Conservation (phyloP, 2,113 vertebrate species). For the Catharus minimus region DNA sequence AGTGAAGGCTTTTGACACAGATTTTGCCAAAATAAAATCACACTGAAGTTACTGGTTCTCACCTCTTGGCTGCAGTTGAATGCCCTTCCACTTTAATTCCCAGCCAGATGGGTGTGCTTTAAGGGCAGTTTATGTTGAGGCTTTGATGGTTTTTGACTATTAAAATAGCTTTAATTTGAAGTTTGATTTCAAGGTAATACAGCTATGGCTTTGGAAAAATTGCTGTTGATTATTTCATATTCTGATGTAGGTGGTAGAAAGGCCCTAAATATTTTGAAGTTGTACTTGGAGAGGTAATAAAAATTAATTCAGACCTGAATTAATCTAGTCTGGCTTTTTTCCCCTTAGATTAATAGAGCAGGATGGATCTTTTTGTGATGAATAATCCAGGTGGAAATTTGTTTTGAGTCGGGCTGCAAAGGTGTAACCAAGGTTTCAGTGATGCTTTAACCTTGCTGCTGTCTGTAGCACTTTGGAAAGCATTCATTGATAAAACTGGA, state of each 20-base stretch:
- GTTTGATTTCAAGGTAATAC: background rate
- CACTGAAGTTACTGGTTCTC: background rate
- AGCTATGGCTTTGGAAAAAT: background rate
- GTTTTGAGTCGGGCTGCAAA: background rate
- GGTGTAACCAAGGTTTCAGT: background rate
- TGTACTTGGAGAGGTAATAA: background rate
- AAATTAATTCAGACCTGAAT: background rate
- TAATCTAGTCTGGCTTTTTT: background rate
- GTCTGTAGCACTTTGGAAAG: background rate
- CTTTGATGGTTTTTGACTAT: background rate
- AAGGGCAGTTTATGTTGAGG: background rate
- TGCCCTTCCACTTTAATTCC: background rate
- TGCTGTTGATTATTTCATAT: background rate
- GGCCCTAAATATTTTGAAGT: background rate
- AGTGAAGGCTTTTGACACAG: background rate
- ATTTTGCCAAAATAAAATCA: background rate
- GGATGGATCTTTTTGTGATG: background rate
- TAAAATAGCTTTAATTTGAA: background rate
- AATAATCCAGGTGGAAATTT: background rate
- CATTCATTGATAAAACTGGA: background rate
- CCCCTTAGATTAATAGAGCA: background rate
- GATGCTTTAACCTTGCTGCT: background rate
- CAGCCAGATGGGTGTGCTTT: background rate
- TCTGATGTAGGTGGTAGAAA: background rate
- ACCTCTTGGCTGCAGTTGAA: background rate